These are phyloP conservation scores for Neogale vison DNA, from an alignment of 2,113 vertebrate species.

Conservation along the genomic window DNA sequence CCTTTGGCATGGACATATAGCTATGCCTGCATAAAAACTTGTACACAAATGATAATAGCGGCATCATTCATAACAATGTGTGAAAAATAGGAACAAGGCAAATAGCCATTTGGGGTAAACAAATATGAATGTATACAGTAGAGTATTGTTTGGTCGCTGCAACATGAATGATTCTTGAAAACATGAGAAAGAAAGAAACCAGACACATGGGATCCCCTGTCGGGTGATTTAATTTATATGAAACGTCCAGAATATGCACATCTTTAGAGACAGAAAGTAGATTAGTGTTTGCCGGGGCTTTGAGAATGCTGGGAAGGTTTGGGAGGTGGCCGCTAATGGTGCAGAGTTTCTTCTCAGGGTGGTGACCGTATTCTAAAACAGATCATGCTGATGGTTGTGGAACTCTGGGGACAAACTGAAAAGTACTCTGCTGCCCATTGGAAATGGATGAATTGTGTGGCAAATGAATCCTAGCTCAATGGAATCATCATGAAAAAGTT, in stretches of 20 bases:
- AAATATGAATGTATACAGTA: background rate
- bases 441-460: too few relatives aligned
- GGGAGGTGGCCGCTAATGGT: too few relatives aligned
- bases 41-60: background rate
- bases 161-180: background rate
- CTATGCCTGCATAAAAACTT: background rate
- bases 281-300: background rate
- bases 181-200: background rate
- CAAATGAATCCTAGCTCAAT: background rate
- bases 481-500: background rate
- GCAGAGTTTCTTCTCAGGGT: background rate
- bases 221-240: background rate
- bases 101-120: background rate
- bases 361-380: background rate
- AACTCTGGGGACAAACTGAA: background rate
- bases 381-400: background rate
- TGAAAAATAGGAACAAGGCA: background rate
- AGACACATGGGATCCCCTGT: too few relatives aligned
- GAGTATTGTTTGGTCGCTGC: background rate
- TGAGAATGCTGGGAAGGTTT: background rate
- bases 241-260: background rate
- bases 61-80: background rate
- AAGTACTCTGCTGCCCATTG: background rate
- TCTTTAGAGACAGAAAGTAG: background rate
- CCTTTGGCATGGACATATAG: too few relatives aligned